A percentile compares a stretch with the other conserved stretches of the same genome.
Conservation (phyloP, 2,888 invertebrate species). For the Dysmachus trigonus region DNA sequence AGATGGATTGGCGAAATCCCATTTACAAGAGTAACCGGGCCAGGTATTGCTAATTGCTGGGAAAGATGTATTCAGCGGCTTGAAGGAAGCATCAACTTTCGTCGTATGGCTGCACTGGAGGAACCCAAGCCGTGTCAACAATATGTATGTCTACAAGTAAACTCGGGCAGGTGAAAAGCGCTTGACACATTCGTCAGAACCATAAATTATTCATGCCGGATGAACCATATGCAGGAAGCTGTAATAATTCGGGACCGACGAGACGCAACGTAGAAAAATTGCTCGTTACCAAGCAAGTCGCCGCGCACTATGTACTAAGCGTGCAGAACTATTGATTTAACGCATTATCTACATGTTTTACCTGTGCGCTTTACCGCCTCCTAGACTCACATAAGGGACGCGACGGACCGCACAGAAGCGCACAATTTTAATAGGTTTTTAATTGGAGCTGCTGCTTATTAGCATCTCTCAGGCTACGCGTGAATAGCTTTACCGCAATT, state of each 20-base stretch:
- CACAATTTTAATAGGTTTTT: not conserved
- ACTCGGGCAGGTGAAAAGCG: constrained; percentile 2
- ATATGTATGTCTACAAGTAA: not conserved
- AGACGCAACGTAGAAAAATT: not conserved
- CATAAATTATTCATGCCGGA: constrained; percentile 17
- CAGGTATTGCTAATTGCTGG: constrained; percentile 10
- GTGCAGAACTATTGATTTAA: constrained; percentile 11
- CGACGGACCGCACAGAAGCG: not conserved
- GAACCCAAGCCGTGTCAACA: not conserved
- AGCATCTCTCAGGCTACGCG: not conserved
- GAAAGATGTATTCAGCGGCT: not conserved
- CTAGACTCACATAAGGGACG: not conserved
- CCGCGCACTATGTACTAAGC: not conserved
- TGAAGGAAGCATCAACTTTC: not conserved
- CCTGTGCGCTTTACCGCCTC: not conserved
- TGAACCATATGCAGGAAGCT: constrained; percentile 23
- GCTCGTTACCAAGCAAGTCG: not conserved
- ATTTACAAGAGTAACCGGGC: not conserved
- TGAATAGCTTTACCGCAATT: not conserved
- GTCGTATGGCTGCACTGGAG: not conserved
- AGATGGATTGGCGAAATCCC: not conserved
- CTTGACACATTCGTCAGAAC: not conserved
- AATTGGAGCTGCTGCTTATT: not conserved
- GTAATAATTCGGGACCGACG: not conserved
- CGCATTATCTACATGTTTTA: not conserved